phyloP scores from a whole-genome alignment of 1,140 invertebrate genomes.

The Cyrtorhinus lividipennis region DNA sequence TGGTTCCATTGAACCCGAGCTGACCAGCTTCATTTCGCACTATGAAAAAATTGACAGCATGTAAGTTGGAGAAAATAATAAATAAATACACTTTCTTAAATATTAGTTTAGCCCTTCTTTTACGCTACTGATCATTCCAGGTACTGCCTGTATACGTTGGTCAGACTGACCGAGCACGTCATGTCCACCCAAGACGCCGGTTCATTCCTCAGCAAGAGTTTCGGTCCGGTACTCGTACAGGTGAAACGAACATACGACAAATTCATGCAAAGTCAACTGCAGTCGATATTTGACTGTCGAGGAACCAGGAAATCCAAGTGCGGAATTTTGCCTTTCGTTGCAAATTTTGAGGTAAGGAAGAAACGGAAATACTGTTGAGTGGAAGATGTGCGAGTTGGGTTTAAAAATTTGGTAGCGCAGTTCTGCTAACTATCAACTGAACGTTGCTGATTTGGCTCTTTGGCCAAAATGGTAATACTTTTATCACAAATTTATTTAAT shows the following conservation, averaged over 20 bases:
- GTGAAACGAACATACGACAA: slow-evolving; percentile 92
- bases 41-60: slow-evolving; percentile 79
- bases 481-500: no score
- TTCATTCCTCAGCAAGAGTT: slow-evolving; percentile 79
- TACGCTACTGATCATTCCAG: slow-evolving; percentile 36
- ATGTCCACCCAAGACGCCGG: slow-evolving; percentile 80
- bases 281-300: slow-evolving; percentile 65
- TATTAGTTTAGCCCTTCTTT: no score
- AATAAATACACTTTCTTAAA: slow-evolving; percentile 10
- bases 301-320: slow-evolving; percentile 62
- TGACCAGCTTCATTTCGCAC: slow-evolving; percentile 68
- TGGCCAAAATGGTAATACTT: no score
- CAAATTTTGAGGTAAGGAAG: slow-evolving; percentile 65
- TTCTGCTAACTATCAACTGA: no score
- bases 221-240: slow-evolving; percentile 73
- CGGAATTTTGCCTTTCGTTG: slow-evolving; percentile 81
- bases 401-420: neutral
- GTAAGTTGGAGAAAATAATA: slow-evolving; percentile 43
- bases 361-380: neutral
- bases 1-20: slow-evolving; percentile 66
- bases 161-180: slow-evolving; percentile 76
- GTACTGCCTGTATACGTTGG: slow-evolving; percentile 83
- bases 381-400: no score
- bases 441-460: no score
- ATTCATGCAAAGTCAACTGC: slow-evolving; percentile 76